A percentile compares a stretch with the other conserved stretches of the same genome.
These are phyloP conservation scores for Rhinopithecus roxellana DNA, from an alignment of 2,113 vertebrate genomes.

Conservation along the genomic window DNA sequence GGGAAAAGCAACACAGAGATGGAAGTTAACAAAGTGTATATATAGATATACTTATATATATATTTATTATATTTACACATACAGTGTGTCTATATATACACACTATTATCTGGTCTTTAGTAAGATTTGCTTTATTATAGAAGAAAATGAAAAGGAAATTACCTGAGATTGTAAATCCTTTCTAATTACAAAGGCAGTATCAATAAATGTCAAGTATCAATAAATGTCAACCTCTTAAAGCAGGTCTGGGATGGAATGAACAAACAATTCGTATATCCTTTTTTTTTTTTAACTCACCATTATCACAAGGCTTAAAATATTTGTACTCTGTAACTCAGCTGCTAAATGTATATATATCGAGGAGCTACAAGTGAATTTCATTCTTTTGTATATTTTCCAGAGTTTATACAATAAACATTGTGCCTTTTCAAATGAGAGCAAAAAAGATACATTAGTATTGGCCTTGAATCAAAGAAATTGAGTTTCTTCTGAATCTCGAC, in stretches of 20 bases:
- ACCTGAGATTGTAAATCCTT: background rate
- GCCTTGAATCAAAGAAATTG: background rate
- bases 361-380: background rate
- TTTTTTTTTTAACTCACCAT: background rate
- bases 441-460: background rate
- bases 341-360: background rate
- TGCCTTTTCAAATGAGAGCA: background rate
- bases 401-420: background rate
- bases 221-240: background rate
- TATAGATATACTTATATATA: background rate
- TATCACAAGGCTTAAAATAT: constrained; percentile 20
- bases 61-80: background rate
- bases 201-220: background rate
- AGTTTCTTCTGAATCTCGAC: background rate
- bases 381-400: background rate
- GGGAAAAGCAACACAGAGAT: constrained; percentile 61
- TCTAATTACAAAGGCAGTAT: background rate
- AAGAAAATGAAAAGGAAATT: constrained; percentile 26
- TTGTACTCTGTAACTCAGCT: background rate
- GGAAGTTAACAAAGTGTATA: constrained; percentile 68
- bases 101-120: background rate
- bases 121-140: background rate
- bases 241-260: background rate
- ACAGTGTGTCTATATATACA: background rate
- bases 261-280: background rate